Evolutionary conservation across 2,888 invertebrate genomes (phyloP), one percentile per base, ranked within the genome.

Genomic region (Theodoxus fluviatilis): DNA sequence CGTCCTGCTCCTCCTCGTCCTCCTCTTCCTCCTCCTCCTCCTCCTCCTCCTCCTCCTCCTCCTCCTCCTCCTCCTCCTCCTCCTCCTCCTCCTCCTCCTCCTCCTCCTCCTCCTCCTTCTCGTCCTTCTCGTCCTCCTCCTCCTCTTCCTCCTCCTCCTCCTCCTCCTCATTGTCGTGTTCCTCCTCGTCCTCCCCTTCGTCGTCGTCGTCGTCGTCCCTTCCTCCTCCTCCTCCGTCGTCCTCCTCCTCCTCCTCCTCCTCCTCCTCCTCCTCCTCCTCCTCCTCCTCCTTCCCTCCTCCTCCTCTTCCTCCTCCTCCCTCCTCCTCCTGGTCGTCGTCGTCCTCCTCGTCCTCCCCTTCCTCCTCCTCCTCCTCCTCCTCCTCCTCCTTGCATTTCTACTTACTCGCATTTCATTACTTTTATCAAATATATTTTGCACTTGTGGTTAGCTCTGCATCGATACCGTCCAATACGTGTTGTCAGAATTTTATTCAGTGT

Each of bases 211-310:
- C 15, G 43, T n/a, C n/a, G n/a, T n/a, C 52, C 25, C n/a, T 2
- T 31, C 12, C 38, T 3, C 57, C 15, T n/a, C 15, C 3, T 22
- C 25, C 31, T 33, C 31, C 57, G 25, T 33, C 31, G 28, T 22
- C 57, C 31, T 4, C n/a, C 59, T 59, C 33, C 35, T 25, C 33
- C 25, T 25, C 25, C n/a, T 31, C 4, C 33, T 25, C 3, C n/a
- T 35, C n/a, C 7, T 55, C 57, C 25, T 3, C 31, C 38, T 43
- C 43, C 33, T 22, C 31, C 40, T 47, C 31, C 33, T 25, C n/a
- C 38, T 28, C 37, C 33, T n/a, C 28, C 33, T 40, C 43, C 35
- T 40, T 25, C 70, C 33, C 65, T 22, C 55, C 31, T 43, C 59
- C 57, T 40, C 22, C 9, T 38, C 37, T n/a, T 18, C 31, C 33